phyloP scores from a whole-genome alignment of 1,140 invertebrate genomes.

The Galleria mellonella region DNA sequence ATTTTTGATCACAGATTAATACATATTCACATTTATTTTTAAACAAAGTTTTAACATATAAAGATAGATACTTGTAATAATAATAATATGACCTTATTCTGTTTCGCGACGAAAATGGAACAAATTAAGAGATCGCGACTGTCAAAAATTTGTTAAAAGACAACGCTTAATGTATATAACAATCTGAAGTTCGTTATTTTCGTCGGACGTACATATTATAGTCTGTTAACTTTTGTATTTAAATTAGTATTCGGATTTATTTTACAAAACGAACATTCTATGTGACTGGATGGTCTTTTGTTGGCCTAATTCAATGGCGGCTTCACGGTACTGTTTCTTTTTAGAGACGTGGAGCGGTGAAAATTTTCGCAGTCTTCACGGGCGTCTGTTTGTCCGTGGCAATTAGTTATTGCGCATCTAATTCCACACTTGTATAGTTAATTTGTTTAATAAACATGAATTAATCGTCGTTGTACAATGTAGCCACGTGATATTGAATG shows the following conservation, averaged over 20 bases:
- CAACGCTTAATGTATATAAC: no score
- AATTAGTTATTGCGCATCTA: constrained; percentile 46
- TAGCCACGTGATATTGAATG: constrained; percentile 42
- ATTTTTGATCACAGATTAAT: no score
- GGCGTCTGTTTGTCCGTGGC: constrained; percentile 19
- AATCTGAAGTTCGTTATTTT: neutral
- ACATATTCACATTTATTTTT: no score
- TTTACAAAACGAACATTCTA: neutral
- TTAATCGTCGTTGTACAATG: constrained; percentile 37
- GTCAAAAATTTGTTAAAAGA: no score
- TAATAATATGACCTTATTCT: no score
- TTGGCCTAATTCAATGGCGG: neutral
- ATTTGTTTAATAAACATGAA: constrained; percentile 67
- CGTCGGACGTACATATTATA: constrained; percentile 1
- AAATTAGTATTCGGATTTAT: neutral
- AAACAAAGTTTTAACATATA: no score
- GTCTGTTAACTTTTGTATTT: constrained; percentile 1
- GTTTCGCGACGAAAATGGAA: no score
- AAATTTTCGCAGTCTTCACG: constrained; percentile 15
- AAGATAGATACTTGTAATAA: no score
- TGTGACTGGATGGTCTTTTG: neutral
- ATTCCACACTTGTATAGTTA: constrained; percentile 45
- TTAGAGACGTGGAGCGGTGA: constrained; percentile 5
- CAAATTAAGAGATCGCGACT: no score
- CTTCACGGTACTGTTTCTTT: constrained; percentile 11